phyloP scores from a whole-genome alignment of 2,888 invertebrate species.

The Auanema freiburgensis region DNA sequence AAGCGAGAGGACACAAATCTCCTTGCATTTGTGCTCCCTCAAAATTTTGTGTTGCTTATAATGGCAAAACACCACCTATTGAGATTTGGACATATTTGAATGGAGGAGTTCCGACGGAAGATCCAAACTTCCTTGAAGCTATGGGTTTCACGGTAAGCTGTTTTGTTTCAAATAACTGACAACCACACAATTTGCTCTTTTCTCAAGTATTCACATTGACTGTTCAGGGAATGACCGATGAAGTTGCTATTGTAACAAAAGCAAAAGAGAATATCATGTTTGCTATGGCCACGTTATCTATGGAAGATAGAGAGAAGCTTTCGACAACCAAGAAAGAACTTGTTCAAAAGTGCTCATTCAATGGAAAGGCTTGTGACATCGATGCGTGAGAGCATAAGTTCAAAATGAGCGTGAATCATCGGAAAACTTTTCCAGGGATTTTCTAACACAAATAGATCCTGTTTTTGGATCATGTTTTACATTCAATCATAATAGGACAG shows the following conservation, averaged over 20 bases:
- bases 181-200: constrained; percentile 5
- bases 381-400: constrained; percentile 43
- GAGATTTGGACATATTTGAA: constrained; percentile 55
- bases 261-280: constrained; percentile 64
- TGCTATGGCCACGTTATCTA: constrained; percentile 57
- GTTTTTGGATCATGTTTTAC: constrained; percentile 59
- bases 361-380: constrained; percentile 62
- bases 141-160: constrained; percentile 56
- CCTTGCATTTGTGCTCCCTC: constrained; percentile 55
- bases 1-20: constrained; percentile 42
- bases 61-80: constrained; percentile 45
- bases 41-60: constrained; percentile 53
- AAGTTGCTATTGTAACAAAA: constrained; percentile 63
- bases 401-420: background rate
- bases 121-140: constrained; percentile 57
- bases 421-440: constrained; percentile 44
- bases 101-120: constrained; percentile 49
- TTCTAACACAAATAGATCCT: constrained; percentile 55
- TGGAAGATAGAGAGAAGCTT: constrained; percentile 48
- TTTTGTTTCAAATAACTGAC: constrained; percentile 4
- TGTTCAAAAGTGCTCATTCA: constrained; percentile 63
- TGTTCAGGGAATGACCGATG: constrained; percentile 62
- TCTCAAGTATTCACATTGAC: background rate
- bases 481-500: constrained; percentile 54
- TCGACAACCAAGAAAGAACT: constrained; percentile 61